Evolutionary conservation across 2,113 vertebrate species (phyloP), one percentile per base, ranked within the genome.

Genomic region (Vimba vimba): DNA sequence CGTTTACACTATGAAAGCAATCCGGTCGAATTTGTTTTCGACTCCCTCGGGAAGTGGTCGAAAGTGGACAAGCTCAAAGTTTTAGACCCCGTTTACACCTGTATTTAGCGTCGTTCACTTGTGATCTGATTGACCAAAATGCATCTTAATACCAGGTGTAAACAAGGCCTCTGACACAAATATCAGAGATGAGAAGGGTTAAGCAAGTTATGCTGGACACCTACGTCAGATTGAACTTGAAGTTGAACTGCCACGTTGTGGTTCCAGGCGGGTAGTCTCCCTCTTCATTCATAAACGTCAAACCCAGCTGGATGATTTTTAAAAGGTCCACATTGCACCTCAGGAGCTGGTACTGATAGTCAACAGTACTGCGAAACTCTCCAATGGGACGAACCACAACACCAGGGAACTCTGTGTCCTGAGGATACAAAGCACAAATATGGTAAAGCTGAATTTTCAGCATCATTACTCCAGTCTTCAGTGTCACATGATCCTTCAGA

Each of bases 231-330:
- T 99, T 99, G 91, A 99, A 99, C 88, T 99, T 99, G 92, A 99
- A 99, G 94, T 99, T 99, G 88, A 99, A 99, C 92, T 99, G 98
- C 98, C 98, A 99, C 1, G 98, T 99, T 23, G 97, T 98, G 64
- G 96, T 98, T 83, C 97, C 97, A 0, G 94, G 95, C 15, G 98
- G 98, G 89, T 99, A 98, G 74, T 97, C 96, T 13, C 98, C 97
- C 15, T 98, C 98, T 89, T 99, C 97, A 5, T 99, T 99, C 88
- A 98, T 99, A 93, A 99, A 99, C 1, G 97, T 97, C 60, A 99
- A 95, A 13, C 98, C 98, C 10, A 99, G 95, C 92, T 99, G 98
- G 92, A 99, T 99, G 82, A 99, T 99, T 90, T 99, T 99, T 76
- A 99, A 93, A 43, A 99, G 95, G 91, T 99, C 98, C 15, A 99